Conservation (phyloP, 92 coral and sea anemone species). For the Plumapathes pennacea region DNA sequence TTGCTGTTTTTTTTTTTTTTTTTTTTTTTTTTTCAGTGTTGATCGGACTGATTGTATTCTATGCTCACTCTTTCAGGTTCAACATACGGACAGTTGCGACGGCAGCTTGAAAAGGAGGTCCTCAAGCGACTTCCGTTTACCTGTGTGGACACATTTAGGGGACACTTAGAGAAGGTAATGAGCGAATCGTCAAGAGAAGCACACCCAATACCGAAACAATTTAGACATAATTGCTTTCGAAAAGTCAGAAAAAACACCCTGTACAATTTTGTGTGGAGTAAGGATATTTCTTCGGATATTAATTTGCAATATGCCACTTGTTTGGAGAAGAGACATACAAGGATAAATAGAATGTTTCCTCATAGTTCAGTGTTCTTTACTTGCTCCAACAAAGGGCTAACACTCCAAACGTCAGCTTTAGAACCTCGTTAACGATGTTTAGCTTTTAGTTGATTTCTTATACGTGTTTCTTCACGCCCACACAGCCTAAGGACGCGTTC, state of each 20-base stretch:
- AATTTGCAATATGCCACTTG: background rate
- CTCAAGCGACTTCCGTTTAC: slow-evolving; percentile 79
- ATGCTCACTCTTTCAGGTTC: too few relatives aligned
- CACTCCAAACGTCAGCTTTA: background rate
- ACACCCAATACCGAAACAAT: too few relatives aligned
- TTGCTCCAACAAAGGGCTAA: background rate
- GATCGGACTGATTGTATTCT: too few relatives aligned
- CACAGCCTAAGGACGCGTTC: too few relatives aligned
- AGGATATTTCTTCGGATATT: background rate
- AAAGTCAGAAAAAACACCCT: background rate
- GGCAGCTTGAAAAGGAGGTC: slow-evolving; percentile 70
- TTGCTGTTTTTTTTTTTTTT: too few relatives aligned
- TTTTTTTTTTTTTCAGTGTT: too few relatives aligned
- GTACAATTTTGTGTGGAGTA: background rate
- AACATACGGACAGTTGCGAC: slow-evolving; percentile 72
- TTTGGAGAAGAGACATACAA: background rate
- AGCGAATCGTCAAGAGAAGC: too few relatives aligned
- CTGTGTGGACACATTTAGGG: slow-evolving; percentile 88
- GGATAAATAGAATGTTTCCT: background rate
- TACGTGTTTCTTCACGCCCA: too few relatives aligned
- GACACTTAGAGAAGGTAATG: slow-evolving; percentile 90
- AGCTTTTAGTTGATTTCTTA: too few relatives aligned
- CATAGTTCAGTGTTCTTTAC: background rate
- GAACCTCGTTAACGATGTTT: background rate
- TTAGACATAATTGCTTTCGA: too few relatives aligned